Evolutionary conservation across 2,888 invertebrate genomes (phyloP), one percentile per base, ranked within the genome.

Genomic region (Heteromyza rotundicornis): DNA sequence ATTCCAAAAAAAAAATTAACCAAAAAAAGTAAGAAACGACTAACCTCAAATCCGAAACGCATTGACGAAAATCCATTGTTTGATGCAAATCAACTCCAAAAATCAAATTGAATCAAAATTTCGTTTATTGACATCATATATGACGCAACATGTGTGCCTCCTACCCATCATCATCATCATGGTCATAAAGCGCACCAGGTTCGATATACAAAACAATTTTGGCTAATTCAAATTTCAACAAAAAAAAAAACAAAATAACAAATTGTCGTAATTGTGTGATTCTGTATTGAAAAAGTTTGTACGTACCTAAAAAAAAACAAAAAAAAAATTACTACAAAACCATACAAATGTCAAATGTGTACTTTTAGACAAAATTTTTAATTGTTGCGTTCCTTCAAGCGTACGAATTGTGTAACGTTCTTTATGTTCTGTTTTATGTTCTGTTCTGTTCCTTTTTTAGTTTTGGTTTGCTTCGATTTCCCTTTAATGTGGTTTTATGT

Each of bases 1-100:
- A 57, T 50, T 58, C 65, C 64, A 60, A 60, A 60, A 57, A 58
- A 60, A 62, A 27, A 53, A 27, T 27, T 12, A 22, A 50, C 22
- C n/a, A n/a, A n/a, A n/a, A n/a, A n/a, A n/a, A n/a, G n/a, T n/a
- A n/a, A n/a, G n/a, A n/a, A n/a, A n/a, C 12, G 22, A 22, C 22
- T n/a, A n/a, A n/a, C n/a, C n/a, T n/a, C n/a, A n/a, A n/a, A n/a
- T n/a, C n/a, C n/a, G n/a, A n/a, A n/a, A n/a, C n/a, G n/a, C n/a
- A n/a, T n/a, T n/a, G n/a, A n/a, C 5, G 27, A 27, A 7, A 27
- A 27, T 7, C 27, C 10, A 10, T 27, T 27, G 7, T 27, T 27
- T 27, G 27, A 27, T 27, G 27, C 27, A 27, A 27, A 27, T 27
- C n/a, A n/a, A n/a, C n/a, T 27, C 10, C 27, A 27, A 27, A n/a